Evolutionary conservation across 2,888 invertebrate species (phyloP).

Genomic region (Melikaiella ostensackeni): DNA sequence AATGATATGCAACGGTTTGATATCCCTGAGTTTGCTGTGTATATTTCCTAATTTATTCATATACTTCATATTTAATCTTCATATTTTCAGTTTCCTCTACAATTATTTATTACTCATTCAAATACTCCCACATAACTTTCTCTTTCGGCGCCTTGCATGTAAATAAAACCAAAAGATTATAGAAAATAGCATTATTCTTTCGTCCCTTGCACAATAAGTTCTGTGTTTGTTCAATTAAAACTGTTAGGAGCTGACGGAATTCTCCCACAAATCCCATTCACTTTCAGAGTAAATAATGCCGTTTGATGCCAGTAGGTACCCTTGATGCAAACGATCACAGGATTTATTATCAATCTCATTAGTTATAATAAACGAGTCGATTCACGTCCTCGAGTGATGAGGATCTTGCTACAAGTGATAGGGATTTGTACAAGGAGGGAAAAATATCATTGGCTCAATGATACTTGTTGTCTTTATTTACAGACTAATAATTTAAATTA

Average conservation of each 20-base stretch:
- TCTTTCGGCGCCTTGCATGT: background rate
- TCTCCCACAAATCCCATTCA: slow-evolving; percentile 30
- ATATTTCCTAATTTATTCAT: background rate
- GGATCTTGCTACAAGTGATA: slow-evolving; percentile 22
- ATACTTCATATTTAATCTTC: background rate
- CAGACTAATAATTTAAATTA: background rate
- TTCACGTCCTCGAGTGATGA: slow-evolving; percentile 30
- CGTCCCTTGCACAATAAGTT: background rate
- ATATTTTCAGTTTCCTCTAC: too few species aligned
- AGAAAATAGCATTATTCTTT: background rate
- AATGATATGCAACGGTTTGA: too few species aligned
- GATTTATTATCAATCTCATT: slow-evolving; percentile 37
- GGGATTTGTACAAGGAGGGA: background rate
- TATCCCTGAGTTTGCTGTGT: too few species aligned
- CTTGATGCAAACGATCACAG: slow-evolving; percentile 9
- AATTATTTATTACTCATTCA: background rate
- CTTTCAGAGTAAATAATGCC: slow-evolving; percentile 19
- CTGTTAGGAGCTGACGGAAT: background rate
- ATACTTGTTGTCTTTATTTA: slow-evolving; percentile 10
- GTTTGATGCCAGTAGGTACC: slow-evolving; percentile 5
- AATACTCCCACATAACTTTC: background rate
- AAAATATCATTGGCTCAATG: background rate
- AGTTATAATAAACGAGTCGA: slow-evolving; percentile 31
- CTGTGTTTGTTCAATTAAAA: slow-evolving; percentile 12
- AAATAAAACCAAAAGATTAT: background rate